Evolutionary conservation across 2,888 invertebrate genomes (phyloP).

Genomic region (Aporophyla nigra): DNA sequence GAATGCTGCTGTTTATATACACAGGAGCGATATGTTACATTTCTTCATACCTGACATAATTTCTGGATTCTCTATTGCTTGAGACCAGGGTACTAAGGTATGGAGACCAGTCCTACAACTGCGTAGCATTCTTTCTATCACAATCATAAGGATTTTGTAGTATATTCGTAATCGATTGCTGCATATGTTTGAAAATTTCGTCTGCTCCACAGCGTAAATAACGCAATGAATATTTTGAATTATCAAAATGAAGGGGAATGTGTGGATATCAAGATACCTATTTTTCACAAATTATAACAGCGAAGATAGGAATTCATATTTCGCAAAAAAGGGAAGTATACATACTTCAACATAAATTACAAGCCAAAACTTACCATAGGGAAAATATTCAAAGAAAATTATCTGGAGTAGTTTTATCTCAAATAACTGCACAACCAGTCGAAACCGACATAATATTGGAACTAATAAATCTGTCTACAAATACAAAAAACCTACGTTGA

Average conservation of each 20-base stretch:
- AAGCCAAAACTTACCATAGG: neutral
- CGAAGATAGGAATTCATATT: neutral
- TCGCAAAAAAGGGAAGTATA: neutral
- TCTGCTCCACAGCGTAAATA: too few species aligned
- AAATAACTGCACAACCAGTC: constrained; percentile 11
- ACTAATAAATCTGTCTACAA: neutral
- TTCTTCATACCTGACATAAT: neutral
- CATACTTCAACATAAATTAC: neutral
- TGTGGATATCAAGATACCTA: too few species aligned
- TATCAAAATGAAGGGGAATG: neutral
- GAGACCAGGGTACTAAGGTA: neutral
- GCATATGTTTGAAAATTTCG: neutral
- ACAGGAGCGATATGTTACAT: too few species aligned
- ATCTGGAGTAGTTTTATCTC: neutral
- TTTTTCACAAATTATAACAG: neutral
- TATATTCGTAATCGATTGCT: neutral
- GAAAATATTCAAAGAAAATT: neutral
- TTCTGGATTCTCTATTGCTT: too few species aligned
- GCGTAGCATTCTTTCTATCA: neutral
- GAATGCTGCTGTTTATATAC: neutral
- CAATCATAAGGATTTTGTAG: neutral
- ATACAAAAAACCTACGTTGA: constrained; percentile 5
- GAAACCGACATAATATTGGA: neutral
- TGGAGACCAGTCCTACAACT: neutral
- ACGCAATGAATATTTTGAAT: neutral